Base-by-base conservation (phyloP, 2,113 vertebrate species). In the Calyptommatus sinebrachiatus region DNA sequence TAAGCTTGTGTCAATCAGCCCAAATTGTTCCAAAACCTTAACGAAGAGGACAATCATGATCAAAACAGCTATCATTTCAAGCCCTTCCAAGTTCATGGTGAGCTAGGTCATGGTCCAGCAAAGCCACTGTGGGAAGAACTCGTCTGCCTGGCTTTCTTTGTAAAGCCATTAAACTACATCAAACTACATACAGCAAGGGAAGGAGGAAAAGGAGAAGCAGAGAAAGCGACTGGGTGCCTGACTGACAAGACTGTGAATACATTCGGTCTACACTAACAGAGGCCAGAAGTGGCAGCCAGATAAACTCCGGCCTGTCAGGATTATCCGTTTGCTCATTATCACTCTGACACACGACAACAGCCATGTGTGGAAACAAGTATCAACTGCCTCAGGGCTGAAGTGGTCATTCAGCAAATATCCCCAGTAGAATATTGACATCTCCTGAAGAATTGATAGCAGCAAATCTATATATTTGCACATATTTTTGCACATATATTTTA, bases 51-150 rank as follows among this genome's bases (percentile, higher is more conserved):
- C 97, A 94, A 99, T 96, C 88, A 98, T 95, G 91, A 97, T 94
- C 91, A 99, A 94, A 87, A 99, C 98, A 0, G 94, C 98, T 87
- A 99, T 99, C 98, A 99, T 99, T 88, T 99, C 98, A 92, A 99
- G 97, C 86, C 98, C 98, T 93, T 99, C 98, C 95, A 98, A 95
- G 96, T 99, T 99, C 97, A 99, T 97, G 94, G 87, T 94, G 94
- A 94, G 94, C 89, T 92, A 92, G 95, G 95, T 97, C 97, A 97
- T 95, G 92, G 91, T 94, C 92, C 93, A 91, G 91, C 91, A 91
- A 91, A 91, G 93, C 92, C 90, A 86, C 80, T 7, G 88, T 94
- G 92, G 35, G 83, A 92, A 92, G 92, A 76, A 93, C 46, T 94
- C 88, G 87, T 89, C 91, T 90, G 87, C 78, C 87, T 45, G 90